Conservation (phyloP, 2,797 vertebrate genomes). For the Chiroxiphia lanceolata region DNA sequence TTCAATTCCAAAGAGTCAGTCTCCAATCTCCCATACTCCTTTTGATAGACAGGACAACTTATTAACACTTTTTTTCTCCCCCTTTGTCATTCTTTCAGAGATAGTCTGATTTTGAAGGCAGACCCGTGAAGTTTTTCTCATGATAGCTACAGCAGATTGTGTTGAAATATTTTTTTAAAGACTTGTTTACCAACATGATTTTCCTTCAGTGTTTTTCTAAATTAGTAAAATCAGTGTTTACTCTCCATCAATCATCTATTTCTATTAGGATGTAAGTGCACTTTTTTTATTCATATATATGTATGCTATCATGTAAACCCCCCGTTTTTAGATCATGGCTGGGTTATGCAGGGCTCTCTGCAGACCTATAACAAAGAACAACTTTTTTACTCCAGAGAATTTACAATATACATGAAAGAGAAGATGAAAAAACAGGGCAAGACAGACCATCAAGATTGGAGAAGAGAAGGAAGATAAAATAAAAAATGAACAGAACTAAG, state of each 20-base stretch:
- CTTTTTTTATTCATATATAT: neutral
- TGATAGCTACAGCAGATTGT: neutral
- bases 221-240: neutral
- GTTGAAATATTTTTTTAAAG: neutral
- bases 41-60: neutral
- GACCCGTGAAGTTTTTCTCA: neutral
- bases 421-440: constrained; percentile 19
- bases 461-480: neutral
- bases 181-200: constrained; percentile 26
- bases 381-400: neutral
- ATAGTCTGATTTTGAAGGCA: neutral
- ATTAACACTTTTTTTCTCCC: neutral
- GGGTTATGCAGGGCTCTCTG: neutral
- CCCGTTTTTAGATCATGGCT: neutral
- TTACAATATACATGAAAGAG: constrained; percentile 9
- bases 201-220: neutral
- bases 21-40: neutral
- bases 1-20: neutral
- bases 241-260: neutral
- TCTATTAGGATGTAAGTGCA: neutral
- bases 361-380: constrained; percentile 3
- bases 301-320: neutral
- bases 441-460: neutral
- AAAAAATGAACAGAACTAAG: neutral
- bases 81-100: neutral